Evolutionary conservation across 2,113 vertebrate genomes (phyloP).

Genomic region (Leucoraja erinaceus): DNA sequence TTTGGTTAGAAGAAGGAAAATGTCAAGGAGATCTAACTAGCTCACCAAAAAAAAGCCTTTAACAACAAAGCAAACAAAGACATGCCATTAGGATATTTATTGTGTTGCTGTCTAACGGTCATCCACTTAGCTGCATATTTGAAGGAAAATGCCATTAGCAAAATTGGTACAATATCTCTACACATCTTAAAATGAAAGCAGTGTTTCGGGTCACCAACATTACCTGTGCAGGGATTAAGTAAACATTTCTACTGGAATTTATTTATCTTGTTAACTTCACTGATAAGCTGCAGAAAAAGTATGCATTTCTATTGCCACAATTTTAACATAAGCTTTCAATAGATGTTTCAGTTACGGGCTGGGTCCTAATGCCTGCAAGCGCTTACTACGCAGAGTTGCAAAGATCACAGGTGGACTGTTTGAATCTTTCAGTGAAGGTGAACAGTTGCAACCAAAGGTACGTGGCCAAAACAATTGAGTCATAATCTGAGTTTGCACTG

Average conservation of each 20-base stretch:
- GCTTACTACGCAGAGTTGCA: constrained; percentile 72
- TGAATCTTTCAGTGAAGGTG: constrained; percentile 68
- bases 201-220: not conserved
- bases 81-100: not conserved
- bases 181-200: not conserved
- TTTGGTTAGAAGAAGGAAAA: not conserved
- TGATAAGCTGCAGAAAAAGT: not conserved
- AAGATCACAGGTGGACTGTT: constrained; percentile 73
- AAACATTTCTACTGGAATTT: not conserved
- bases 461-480: constrained; percentile 39
- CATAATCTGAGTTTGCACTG: not conserved
- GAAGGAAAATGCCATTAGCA: not conserved
- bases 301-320: constrained; percentile 5
- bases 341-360: constrained; percentile 82
- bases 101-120: not conserved
- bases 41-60: not conserved
- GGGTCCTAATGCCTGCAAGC: constrained; percentile 60
- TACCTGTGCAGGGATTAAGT: not conserved
- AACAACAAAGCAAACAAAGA: not conserved
- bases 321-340: constrained; percentile 3
- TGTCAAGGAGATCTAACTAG: not conserved
- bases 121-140: not conserved
- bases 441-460: constrained; percentile 90
- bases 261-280: not conserved
- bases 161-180: not conserved